These are phyloP conservation scores for Phrynocephalus guinanensis DNA, from an alignment of 2,797 vertebrate genomes.

Conservation along the genomic window DNA sequence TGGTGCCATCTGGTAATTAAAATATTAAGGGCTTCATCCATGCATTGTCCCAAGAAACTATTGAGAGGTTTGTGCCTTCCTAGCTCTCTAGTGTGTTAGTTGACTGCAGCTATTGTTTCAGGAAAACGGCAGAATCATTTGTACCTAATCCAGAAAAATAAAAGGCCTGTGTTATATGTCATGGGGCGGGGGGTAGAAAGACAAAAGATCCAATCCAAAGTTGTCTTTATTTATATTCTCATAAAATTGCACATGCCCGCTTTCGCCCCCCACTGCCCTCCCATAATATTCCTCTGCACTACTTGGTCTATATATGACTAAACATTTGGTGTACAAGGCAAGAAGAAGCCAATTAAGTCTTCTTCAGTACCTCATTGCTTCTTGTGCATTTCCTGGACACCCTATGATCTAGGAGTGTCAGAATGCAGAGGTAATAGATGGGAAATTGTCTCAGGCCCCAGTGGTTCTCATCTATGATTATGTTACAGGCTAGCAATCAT, in stretches of 20 bases:
- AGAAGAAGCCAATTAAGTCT: conserved; percentile 57
- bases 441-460: conserved; percentile 55
- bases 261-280: background rate
- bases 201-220: conserved; percentile 8
- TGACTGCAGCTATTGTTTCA: background rate
- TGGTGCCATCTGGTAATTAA: background rate
- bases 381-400: conserved; percentile 17
- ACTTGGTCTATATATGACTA: conserved; percentile 35
- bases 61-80: background rate
- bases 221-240: conserved; percentile 22
- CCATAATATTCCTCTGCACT: background rate
- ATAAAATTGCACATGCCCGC: background rate
- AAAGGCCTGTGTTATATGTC: conserved; percentile 14
- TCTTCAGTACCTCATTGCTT: conserved; percentile 1
- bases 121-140: conserved; percentile 6
- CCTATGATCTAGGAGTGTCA: conserved; percentile 22
- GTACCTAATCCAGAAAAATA: conserved; percentile 2
- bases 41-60: background rate
- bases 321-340: conserved; percentile 48
- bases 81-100: background rate
- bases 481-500: conserved; percentile 54
- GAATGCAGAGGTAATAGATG: conserved; percentile 50
- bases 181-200: background rate
- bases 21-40: background rate
- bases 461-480: conserved; percentile 37